Conservation (phyloP, 1,140 invertebrate species). For the Tigriopus japonicus region DNA sequence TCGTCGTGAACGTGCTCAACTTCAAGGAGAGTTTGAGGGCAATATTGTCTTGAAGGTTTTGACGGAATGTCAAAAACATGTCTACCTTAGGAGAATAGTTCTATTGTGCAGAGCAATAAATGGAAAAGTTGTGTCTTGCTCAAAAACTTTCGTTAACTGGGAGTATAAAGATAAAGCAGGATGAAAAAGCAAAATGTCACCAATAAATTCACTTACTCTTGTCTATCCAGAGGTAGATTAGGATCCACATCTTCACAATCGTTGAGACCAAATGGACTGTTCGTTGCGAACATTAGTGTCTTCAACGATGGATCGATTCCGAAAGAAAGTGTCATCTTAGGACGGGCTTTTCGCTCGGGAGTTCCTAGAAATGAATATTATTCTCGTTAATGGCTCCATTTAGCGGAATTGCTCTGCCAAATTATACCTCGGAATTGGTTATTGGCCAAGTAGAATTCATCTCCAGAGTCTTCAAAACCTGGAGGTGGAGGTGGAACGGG, state of each 20-base stretch:
- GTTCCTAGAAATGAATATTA: neutral
- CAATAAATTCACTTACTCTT: conserved; percentile 11
- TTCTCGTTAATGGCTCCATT: neutral
- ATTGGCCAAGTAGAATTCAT: conserved; percentile 10
- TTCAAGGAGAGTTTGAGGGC: no score
- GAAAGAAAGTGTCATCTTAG: conserved; percentile 1
- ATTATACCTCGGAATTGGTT: neutral
- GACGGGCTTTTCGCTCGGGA: neutral
- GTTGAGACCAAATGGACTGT: neutral
- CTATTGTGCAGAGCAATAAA: no score
- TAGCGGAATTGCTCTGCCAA: neutral
- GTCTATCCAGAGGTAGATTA: neutral
- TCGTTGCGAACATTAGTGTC: neutral
- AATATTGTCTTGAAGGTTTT: no score
- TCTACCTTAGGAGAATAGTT: no score
- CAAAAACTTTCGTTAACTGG: no score
- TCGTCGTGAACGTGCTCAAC: no score
- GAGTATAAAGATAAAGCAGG: no score
- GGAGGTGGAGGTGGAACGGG: neutral
- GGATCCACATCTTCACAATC: conserved; percentile 1
- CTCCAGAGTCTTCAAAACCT: neutral
- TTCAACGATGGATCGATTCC: neutral
- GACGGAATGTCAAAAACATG: no score
- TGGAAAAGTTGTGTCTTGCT: no score
- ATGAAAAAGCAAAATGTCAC: no score